Evolutionary conservation across 2,113 vertebrate genomes (phyloP), one percentile per base, ranked within the genome.

Genomic region (Nothobranchius furzeri): DNA sequence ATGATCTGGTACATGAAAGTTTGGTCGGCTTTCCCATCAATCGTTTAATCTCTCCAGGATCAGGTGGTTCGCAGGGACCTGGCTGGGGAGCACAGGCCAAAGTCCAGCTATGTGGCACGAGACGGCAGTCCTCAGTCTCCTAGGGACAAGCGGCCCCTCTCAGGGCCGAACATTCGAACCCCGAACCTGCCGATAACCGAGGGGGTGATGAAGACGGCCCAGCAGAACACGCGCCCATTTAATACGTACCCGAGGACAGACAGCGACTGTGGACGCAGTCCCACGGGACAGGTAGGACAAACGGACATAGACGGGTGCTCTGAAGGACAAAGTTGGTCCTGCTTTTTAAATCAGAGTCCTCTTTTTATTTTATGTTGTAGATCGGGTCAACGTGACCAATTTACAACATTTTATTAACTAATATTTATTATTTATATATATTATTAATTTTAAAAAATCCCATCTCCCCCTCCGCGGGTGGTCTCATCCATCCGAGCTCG

Each of bases 221-320:
- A 94, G 46, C 95, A 94, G 73, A 87, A 86, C 0, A 88, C 93
- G 17, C 87, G 96, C 61, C 95, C 96, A 0, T 98, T 98, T 73
- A 96, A 98, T 88, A 98, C 96, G 0, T 98, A 96, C 84, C 96
- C 96, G 0, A 90, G 96, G 17, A 91, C 95, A 0, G 96, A 98
- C 68, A 95, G 93, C 12, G 95, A 95, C 53, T 92, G 93, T 0
- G 85, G 90, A 64, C 88, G 95, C 63, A 95, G 91, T 12, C 84
- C 92, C 36, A 86, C 81, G 0, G 78, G 89, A 72, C 96, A 96
- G 95, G 96, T 98, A 91, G 85, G 68, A 20, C 7, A 8, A 12
- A 20, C 48, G 48, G 17, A 50, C 48, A 47, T 1, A 47, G 46
- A 12, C 9, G 11, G 11, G 7, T 10, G 42, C 42, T 43, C 11